Percentiles rank a stretch among this genome's conserved stretches.
Evolutionary conservation across 2,888 invertebrate genomes (phyloP).

Genomic region (Chloroclystis v-ata): DNA sequence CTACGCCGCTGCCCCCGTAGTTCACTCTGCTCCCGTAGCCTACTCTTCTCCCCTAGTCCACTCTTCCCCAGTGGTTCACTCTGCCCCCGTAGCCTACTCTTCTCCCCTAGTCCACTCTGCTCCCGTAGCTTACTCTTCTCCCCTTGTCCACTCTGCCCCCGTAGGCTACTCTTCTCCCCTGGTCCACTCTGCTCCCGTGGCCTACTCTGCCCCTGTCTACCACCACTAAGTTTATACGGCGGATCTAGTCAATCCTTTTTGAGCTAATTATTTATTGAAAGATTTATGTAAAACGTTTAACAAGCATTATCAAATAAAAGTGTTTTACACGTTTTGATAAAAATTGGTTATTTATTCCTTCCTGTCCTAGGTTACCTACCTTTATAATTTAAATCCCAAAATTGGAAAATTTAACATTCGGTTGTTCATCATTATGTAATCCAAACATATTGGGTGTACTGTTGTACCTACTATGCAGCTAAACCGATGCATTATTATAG

Average conservation of each 20-base stretch:
- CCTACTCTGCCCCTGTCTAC: slow-evolving; percentile 13
- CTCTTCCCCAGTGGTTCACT: slow-evolving; percentile 9
- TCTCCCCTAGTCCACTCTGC: slow-evolving; percentile 33
- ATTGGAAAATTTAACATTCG: too few relatives aligned
- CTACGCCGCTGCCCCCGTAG: slow-evolving; percentile 42
- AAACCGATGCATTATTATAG: too few relatives aligned
- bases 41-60: slow-evolving; percentile 29
- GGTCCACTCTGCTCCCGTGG: slow-evolving; percentile 34
- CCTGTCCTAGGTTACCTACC: too few relatives aligned
- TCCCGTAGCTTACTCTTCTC: slow-evolving; percentile 26
- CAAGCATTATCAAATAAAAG: slow-evolving; percentile 19
- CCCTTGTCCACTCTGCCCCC: slow-evolving; percentile 12
- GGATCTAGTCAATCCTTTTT: slow-evolving; percentile 10
- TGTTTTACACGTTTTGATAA: slow-evolving; percentile 19
- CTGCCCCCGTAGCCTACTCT: slow-evolving; percentile 25
- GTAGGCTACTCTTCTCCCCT: slow-evolving; percentile 31
- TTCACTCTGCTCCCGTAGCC: slow-evolving; percentile 40
- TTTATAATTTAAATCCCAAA: too few relatives aligned
- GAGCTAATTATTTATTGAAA: slow-evolving; percentile 10
- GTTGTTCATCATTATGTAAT: too few relatives aligned
- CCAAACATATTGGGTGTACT: too few relatives aligned
- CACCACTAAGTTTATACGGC: slow-evolving; percentile 11
- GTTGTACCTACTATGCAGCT: too few relatives aligned
- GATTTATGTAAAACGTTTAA: background rate
- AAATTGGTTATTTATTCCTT: too few relatives aligned